phyloP scores from a whole-genome alignment of 2,888 invertebrate species.

The Mechanitis messenoides region DNA sequence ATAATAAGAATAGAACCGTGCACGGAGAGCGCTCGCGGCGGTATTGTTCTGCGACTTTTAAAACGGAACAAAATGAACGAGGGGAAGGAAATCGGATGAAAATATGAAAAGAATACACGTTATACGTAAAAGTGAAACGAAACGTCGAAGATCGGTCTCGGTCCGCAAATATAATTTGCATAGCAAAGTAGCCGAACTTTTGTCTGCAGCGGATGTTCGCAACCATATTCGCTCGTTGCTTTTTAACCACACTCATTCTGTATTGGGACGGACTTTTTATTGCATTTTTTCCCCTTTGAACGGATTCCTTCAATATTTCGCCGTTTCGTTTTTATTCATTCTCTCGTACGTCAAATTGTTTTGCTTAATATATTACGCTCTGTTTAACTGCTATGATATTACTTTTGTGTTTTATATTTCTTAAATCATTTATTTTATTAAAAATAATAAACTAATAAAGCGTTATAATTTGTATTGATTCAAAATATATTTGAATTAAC shows the following conservation, averaged over 20 bases:
- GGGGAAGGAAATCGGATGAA: constrained; percentile 76
- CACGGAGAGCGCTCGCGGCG: constrained; percentile 73
- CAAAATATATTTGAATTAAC: neutral
- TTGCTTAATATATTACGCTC: constrained; percentile 62
- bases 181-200: constrained; percentile 76
- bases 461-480: neutral
- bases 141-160: constrained; percentile 72
- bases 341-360: constrained; percentile 72
- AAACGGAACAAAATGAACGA: constrained; percentile 72
- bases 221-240: constrained; percentile 75
- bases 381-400: constrained; percentile 32
- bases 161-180: constrained; percentile 79
- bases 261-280: constrained; percentile 68
- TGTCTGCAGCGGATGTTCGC: constrained; percentile 74
- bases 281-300: constrained; percentile 75
- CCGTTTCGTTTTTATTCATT: constrained; percentile 74
- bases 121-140: constrained; percentile 73
- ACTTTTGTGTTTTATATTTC: neutral
- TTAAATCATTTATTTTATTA: too few relatives aligned
- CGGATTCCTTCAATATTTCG: constrained; percentile 76
- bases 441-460: neutral
- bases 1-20: constrained; percentile 67
- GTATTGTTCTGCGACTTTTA: constrained; percentile 73
- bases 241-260: constrained; percentile 73
- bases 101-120: constrained; percentile 76